phyloP scores from a whole-genome alignment of 2,113 vertebrate genomes.

The cattle (Bos taurus) region ARS-UCD2.0 NC_037334.1:47925501-47926000 shows the following conservation, averaged over 20 bases:
- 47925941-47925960: not conserved
- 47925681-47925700: not conserved
- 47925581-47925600: not conserved
- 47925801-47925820: not conserved
- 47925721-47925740: not conserved
- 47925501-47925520: not conserved
- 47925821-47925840: not conserved
- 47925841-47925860: not conserved
- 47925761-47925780: not conserved
- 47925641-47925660: not conserved
- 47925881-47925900: not conserved
- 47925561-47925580: not conserved
- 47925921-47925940: not conserved
- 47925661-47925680: not conserved
- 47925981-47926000: not conserved
- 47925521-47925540: not conserved
- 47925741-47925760: not conserved
- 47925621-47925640: not conserved
- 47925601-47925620: not conserved
- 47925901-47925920: not conserved
- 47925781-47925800: not conserved
- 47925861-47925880: not conserved
- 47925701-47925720: not conserved
- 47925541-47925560: not conserved
- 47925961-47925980: not conserved